Percentiles rank a stretch among this genome's conserved stretches.
These are phyloP conservation scores for Acanthococcus lagerstroemiae DNA, from an alignment of 2,888 invertebrate genomes.

Conservation along the genomic window DNA sequence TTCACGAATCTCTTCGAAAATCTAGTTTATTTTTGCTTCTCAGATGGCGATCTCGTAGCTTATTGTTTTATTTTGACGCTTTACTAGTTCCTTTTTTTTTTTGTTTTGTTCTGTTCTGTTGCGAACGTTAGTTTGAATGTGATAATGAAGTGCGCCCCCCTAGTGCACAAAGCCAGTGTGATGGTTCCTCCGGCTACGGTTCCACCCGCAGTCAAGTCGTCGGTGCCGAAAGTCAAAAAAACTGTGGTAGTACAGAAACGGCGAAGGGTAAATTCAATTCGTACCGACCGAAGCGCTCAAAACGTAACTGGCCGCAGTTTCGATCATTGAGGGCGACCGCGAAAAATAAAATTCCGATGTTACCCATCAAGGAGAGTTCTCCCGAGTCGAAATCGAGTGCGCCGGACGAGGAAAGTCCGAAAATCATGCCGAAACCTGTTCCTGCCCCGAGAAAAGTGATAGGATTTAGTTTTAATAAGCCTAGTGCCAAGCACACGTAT, in stretches of 20 bases:
- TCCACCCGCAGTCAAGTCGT: constrained; percentile 42
- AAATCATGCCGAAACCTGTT: constrained; percentile 34
- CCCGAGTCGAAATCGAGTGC: constrained; percentile 24
- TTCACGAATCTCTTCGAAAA: too few species aligned
- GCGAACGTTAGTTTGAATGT: constrained; percentile 13
- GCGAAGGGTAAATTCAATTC: constrained; percentile 33
- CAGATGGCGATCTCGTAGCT: too few species aligned
- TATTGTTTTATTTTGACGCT: not conserved
- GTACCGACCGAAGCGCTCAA: constrained; percentile 30
- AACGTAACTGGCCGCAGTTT: constrained; percentile 38
- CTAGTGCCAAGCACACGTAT: constrained; percentile 43
- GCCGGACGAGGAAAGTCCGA: not conserved
- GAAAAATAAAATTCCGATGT: constrained; percentile 34
- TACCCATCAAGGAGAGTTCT: constrained; percentile 35
- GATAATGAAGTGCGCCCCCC: constrained; percentile 39
- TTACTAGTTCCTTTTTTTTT: constrained; percentile 28
- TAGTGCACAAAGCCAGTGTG: constrained; percentile 42
- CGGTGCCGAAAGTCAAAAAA: not conserved
- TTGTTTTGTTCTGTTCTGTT: constrained; percentile 31
- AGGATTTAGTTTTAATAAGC: constrained; percentile 33
- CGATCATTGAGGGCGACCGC: constrained; percentile 37
- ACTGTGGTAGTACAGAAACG: not conserved
- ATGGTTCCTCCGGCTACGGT: constrained; percentile 46
- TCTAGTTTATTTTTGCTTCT: too few species aligned
- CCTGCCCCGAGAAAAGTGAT: constrained; percentile 39